These are phyloP conservation scores for Melitaea cinxia DNA, from an alignment of 1,140 invertebrate genomes.

Conservation along the genomic window DNA sequence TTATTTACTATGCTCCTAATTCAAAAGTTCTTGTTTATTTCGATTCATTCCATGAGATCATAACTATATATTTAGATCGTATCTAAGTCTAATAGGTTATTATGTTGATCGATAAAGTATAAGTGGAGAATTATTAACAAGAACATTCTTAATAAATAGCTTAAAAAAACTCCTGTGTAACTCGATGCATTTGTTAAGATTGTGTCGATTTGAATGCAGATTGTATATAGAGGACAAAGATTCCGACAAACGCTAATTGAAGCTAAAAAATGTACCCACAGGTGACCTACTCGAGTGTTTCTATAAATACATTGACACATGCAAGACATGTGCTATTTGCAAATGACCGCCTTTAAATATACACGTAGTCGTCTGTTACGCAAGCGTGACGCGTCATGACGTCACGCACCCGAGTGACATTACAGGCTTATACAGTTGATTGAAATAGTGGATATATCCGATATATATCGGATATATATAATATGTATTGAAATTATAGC, in stretches of 20 bases:
- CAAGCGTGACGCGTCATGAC: conserved; percentile 67
- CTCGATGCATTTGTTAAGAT: no score
- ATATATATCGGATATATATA: background rate
- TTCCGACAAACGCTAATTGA: conserved; percentile 16
- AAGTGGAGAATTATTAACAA: no score
- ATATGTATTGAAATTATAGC: background rate
- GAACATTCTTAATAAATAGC: no score
- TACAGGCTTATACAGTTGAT: conserved; percentile 31
- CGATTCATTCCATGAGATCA: no score
- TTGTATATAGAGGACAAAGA: conserved; percentile 7
- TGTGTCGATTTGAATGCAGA: background rate
- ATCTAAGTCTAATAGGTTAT: no score
- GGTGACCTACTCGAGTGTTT: conserved; percentile 58
- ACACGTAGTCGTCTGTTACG: conserved; percentile 60
- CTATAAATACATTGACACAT: conserved; percentile 68
- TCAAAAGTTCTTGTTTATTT: no score
- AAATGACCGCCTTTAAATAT: conserved; percentile 62
- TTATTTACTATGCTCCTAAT: no score
- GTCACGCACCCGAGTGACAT: conserved; percentile 50
- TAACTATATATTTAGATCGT: no score
- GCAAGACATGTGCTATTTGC: conserved; percentile 63
- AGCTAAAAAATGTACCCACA: conserved; percentile 39
- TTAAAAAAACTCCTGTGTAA: no score
- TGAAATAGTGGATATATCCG: background rate
- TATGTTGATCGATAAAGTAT: no score